Percentiles rank a stretch among this genome's conserved stretches.
Evolutionary conservation across 2,797 vertebrate species (phyloP).

Genomic region (Phoebastria nigripes): DNA sequence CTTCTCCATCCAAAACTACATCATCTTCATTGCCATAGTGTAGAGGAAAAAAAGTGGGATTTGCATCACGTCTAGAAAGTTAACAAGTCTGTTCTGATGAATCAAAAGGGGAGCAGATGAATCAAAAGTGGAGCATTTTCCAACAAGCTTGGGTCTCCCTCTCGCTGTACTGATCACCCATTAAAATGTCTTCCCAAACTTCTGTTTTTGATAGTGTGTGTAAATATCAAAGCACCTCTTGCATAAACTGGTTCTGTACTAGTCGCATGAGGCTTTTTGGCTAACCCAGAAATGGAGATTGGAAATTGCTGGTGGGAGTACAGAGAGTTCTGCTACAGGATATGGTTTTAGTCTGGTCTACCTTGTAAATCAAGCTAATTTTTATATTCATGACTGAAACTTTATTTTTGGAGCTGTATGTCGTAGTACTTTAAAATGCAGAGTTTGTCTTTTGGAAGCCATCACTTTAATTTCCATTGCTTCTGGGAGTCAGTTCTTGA

Average conservation of each 20-base stretch:
- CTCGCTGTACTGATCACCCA: background rate
- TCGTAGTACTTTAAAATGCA: background rate
- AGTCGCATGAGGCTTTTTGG: background rate
- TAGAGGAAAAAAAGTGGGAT: background rate
- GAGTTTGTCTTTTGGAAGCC: background rate
- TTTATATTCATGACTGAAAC: background rate
- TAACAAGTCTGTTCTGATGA: background rate
- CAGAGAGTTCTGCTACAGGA: background rate
- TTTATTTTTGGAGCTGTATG: background rate
- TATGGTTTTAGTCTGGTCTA: background rate
- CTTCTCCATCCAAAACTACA: background rate
- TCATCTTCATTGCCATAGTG: rapidly evolving
- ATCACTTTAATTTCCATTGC: background rate
- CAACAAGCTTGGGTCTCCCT: rapidly evolving
- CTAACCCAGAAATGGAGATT: background rate
- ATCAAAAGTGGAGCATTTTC: background rate
- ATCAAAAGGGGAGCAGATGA: background rate
- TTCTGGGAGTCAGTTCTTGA: background rate
- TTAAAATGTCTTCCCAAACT: background rate
- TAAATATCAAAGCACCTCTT: background rate
- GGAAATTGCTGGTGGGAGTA: background rate
- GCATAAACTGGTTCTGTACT: background rate
- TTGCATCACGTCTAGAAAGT: background rate
- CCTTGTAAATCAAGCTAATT: background rate
- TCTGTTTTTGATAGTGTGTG: background rate